phyloP scores from a whole-genome alignment of 37 sponge, comb jelly and placozoan species.

The Theonella swinhoei region DNA sequence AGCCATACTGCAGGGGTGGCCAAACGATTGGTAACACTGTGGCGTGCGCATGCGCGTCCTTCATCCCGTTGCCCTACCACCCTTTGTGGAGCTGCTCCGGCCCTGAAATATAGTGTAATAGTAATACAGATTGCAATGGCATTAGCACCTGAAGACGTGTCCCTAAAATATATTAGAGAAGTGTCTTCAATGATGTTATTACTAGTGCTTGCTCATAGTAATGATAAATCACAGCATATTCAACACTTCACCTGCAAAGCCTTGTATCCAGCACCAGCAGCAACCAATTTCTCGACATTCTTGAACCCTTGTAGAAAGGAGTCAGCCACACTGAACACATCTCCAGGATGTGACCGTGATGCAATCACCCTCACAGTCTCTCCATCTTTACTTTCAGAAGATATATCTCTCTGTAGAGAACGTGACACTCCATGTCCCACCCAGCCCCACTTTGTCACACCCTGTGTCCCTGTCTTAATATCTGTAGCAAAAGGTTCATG shows the following conservation, averaged over 20 bases:
- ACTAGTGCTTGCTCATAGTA: too few relatives aligned
- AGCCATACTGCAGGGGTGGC: too few relatives aligned
- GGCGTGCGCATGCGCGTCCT: too few relatives aligned
- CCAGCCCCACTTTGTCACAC: conserved; percentile 90
- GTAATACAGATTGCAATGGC: too few relatives aligned
- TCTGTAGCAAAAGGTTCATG: conserved; percentile 77
- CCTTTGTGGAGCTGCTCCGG: too few relatives aligned
- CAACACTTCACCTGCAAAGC: conserved; percentile 67
- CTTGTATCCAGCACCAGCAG: conserved; percentile 98
- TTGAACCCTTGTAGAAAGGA: conserved; percentile 18
- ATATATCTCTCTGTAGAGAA: neutral
- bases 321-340: conserved; percentile 44
- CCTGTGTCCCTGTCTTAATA: neutral
- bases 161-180: too few relatives aligned
- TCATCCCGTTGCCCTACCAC: too few relatives aligned
- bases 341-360: conserved; percentile 92
- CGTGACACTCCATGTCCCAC: conserved; percentile 70
- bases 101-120: too few relatives aligned
- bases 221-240: too few relatives aligned
- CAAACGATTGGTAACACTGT: too few relatives aligned
- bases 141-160: too few relatives aligned
- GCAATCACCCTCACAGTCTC: conserved; percentile 58
- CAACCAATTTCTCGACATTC: conserved; percentile 51
- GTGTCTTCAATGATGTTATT: too few relatives aligned
- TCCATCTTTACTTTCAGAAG: neutral